These are phyloP conservation scores for Halichoerus grypus DNA, from an alignment of 2,113 vertebrate species.

Conservation along the genomic window DNA sequence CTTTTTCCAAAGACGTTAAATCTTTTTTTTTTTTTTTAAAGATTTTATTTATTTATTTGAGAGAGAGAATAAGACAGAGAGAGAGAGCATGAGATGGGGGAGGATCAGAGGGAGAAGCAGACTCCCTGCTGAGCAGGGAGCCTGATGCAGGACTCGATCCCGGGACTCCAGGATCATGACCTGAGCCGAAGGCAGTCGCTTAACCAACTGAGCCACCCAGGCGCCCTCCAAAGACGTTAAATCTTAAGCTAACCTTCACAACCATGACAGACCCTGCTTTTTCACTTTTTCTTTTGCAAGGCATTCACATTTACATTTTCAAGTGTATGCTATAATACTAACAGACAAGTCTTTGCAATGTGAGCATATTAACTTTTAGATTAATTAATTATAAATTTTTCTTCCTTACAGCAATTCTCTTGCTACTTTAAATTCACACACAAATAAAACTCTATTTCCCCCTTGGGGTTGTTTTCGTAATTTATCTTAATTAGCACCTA, in stretches of 20 bases:
- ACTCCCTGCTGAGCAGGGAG: too few relatives aligned
- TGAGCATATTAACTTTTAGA: slow-evolving; percentile 32
- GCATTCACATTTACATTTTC: slow-evolving; percentile 19
- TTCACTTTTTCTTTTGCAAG: slow-evolving; percentile 5
- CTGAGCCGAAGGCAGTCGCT: too few relatives aligned
- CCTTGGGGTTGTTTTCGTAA: slow-evolving; percentile 66
- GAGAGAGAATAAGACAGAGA: too few relatives aligned
- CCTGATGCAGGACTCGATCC: too few relatives aligned
- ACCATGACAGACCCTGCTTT: neutral
- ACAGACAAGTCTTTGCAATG: neutral
- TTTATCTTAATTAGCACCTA: slow-evolving; percentile 77
- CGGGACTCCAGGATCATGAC: too few relatives aligned
- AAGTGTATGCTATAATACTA: rapidly evolving
- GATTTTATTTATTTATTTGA: too few relatives aligned
- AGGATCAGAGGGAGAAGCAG: too few relatives aligned
- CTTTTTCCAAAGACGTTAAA: slow-evolving; percentile 16
- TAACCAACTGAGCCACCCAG: too few relatives aligned
- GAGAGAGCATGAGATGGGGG: too few relatives aligned
- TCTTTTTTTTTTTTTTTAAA: neutral
- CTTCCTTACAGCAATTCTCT: slow-evolving; percentile 46
- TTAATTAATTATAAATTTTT: slow-evolving; percentile 66
- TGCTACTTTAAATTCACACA: slow-evolving; percentile 65
- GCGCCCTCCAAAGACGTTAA: neutral
- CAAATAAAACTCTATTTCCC: slow-evolving; percentile 64
- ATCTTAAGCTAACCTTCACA: neutral